These are phyloP conservation scores for Crotalus horridus DNA, from an alignment of 2,113 vertebrate genomes.

Conservation along the genomic window DNA sequence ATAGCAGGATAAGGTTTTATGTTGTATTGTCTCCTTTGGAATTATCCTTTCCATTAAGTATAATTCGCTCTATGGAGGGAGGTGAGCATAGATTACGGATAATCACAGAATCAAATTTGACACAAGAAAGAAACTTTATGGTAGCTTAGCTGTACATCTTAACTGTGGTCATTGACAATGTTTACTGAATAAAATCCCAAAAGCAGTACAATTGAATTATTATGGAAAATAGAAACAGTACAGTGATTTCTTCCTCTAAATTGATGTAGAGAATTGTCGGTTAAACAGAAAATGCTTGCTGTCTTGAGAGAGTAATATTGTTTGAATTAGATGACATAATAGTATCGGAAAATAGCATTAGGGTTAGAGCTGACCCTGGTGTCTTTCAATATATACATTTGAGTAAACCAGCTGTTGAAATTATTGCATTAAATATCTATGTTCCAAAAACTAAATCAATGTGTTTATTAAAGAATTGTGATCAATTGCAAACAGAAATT, in stretches of 20 bases:
- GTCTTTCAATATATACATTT: conserved; percentile 22
- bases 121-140: conserved; percentile 47
- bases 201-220: conserved; percentile 40
- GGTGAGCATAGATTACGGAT: conserved; percentile 53
- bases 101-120: conserved; percentile 48
- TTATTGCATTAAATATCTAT: conserved; percentile 15
- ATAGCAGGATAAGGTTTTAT: conserved; percentile 58
- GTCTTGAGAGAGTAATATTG: conserved; percentile 25
- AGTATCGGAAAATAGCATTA: not conserved
- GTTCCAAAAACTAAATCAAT: not conserved
- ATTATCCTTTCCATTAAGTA: conserved; percentile 52
- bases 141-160: conserved; percentile 48
- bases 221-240: conserved; percentile 53
- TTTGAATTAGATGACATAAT: conserved; percentile 14
- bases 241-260: conserved; percentile 48
- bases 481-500: not conserved
- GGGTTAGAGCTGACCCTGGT: conserved; percentile 13
- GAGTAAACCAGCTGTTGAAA: conserved; percentile 21
- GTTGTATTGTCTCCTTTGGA: conserved; percentile 56
- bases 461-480: not conserved
- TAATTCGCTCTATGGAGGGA: conserved; percentile 45
- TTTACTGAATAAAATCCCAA: conserved; percentile 44
- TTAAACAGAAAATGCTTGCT: conserved; percentile 28
- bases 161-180: conserved; percentile 48
- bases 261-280: conserved; percentile 2